Evolutionary conservation across 2,888 invertebrate genomes (phyloP), one percentile per base, ranked within the genome.

Genomic region (Quadroppia sp.): DNA sequence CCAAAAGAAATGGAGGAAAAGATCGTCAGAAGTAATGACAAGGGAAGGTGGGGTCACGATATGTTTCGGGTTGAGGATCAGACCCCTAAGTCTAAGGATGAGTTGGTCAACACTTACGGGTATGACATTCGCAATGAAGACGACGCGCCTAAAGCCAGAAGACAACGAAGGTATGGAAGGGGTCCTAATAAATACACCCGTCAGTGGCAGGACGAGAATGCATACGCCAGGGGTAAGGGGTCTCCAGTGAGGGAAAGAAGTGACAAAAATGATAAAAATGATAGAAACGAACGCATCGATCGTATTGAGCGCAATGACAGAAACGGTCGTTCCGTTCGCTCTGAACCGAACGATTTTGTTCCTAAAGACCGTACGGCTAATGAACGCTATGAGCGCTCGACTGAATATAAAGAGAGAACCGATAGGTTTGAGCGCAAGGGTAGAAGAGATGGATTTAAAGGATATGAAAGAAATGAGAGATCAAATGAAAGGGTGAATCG

Each of bases 91-190:
- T 88, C 89, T 45, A 87, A 89, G 45, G 87, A 91, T 42, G 95
- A 96, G 83, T 81, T 96, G 72, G 88, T 94, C 17, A 86, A 90
- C 0, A 87, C 89, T 72, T 95, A 95, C 82, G 95, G 95, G 0
- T 97, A 96, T 82, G 96, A 98, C 80, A 97, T 97, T 77, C 86
- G 95, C 70, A 91, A 90, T 80, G 94, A 94, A 81, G 94, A 94
- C 80, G 91, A 91, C 0, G 91, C 94, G 1, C 94, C 94, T 0
- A 76, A 81, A 56, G 88, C 92, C 80, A 91, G 94, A 0, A 85
- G 94, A 72, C 87, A 94, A 78, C 88, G 92, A 79, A 86, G 91
- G 84, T 94, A 94, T 82, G 93, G 92, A 0, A 91, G 94, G 73
- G 93, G 94, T 0, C 94, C 94, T 0, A 93, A 90, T 81, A 94